Evolutionary conservation across 2,113 vertebrate genomes (phyloP), one percentile per base, ranked within the genome.

Genomic region (Ahaetulla prasina): DNA sequence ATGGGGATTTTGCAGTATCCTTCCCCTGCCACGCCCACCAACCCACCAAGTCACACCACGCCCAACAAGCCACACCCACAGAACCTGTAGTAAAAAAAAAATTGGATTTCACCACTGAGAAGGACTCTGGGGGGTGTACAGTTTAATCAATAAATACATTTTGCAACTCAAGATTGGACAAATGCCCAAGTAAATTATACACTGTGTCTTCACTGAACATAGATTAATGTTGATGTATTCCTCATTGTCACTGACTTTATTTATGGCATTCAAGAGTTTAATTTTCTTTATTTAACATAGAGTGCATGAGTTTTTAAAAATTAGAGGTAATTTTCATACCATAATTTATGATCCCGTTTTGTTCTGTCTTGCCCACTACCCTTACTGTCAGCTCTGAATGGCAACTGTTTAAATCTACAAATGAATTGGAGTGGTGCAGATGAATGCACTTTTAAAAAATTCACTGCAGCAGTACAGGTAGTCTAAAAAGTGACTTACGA

Each of bases 221-320:
- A 47, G 89, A 54, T 18, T 87, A 30, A 8, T 12, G 94, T 95
- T 55, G 30, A 63, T 25, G 94, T 43, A 86, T 88, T 49, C 60
- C 80, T 50, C 87, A 50, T 47, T 50, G 30, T 43, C 47, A 55
- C 18, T 91, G 20, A 8, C 45, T 92, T n/a, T 0, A 68, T 23
- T n/a, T 0, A 68, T 23, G 90, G 35, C 0, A 93, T 96, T 93
- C n/a, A 20, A 74, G n/a, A 89, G 49, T 87, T 96, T 94, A 90
- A 89, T 94, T 94, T 94, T 49, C 11, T 92, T 88, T 91, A 68
- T 94, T 95, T 93, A 91, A 92, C 92, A 49, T 91, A 3, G 35
- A 89, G 45, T 3, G n/a, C n/a, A 1, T 80, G 35, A 80, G 6
- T 80, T 80, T 80, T 39, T 80, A 80, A 80, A 39, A 90, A 20